These are phyloP conservation scores for Corythornis vintsioides DNA, from an alignment of 2,113 vertebrate genomes.

Conservation along the genomic window DNA sequence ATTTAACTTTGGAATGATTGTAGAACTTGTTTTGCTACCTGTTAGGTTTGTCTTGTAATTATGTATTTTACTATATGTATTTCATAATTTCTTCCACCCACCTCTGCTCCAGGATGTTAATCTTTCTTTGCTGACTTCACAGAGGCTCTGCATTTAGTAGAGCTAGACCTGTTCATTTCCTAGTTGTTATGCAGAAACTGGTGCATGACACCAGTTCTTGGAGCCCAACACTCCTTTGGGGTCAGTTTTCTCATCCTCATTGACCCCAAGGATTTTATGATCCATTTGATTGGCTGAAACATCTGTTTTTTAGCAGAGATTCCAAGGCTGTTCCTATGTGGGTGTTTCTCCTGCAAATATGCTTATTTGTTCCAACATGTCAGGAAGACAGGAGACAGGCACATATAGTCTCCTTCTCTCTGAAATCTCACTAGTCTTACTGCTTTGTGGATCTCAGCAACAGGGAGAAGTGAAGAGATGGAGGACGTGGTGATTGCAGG, in stretches of 20 bases:
- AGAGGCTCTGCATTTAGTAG: background rate
- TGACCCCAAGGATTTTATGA: background rate
- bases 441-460: background rate
- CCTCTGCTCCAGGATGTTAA: constrained; percentile 42
- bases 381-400: background rate
- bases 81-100: constrained; percentile 66
- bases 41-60: constrained; percentile 64
- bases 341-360: constrained; percentile 30
- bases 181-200: background rate
- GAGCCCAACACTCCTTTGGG: background rate
- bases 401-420: background rate
- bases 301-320: background rate
- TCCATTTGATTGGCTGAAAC: background rate
- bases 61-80: constrained; percentile 60
- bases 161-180: background rate
- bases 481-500: constrained; percentile 95
- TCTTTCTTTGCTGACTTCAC: constrained; percentile 42
- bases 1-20: constrained; percentile 37
- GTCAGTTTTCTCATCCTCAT: background rate
- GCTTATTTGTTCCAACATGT: constrained; percentile 1
- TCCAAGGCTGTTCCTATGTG: background rate
- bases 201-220: background rate
- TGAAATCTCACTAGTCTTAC: constrained; percentile 1
- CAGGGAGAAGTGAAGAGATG: constrained; percentile 78
- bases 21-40: constrained; percentile 69